Evolutionary conservation across 2,113 vertebrate species (phyloP).

Genomic region (Zosterops japonicus): DNA sequence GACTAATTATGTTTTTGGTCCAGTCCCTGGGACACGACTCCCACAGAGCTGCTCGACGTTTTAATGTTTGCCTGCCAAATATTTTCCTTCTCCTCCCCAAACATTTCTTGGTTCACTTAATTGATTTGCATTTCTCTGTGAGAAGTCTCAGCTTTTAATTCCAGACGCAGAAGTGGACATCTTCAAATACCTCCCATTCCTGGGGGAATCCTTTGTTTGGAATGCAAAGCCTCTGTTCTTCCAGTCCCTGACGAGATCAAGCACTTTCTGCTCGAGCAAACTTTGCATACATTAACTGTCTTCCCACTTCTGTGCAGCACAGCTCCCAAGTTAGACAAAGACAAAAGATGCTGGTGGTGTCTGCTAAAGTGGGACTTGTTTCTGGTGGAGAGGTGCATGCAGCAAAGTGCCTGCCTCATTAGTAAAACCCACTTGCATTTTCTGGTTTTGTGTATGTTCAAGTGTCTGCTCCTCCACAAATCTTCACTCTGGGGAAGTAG

Average conservation of each 20-base stretch:
- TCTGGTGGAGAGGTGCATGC: neutral
- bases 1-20: neutral
- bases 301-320: neutral
- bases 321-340: conserved; percentile 17
- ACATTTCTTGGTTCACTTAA: neutral
- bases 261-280: neutral
- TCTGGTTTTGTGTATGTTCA: neutral
- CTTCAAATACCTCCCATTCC: conserved; percentile 15
- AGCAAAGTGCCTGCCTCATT: neutral
- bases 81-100: conserved; percentile 14
- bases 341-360: conserved; percentile 14
- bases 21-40: neutral
- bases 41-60: neutral
- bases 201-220: conserved; percentile 23
- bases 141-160: conserved; percentile 45
- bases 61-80: conserved; percentile 10
- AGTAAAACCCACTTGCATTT: neutral
- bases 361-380: conserved; percentile 15
- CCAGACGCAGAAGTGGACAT: conserved; percentile 9
- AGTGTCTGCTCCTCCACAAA: neutral
- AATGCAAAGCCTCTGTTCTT: conserved; percentile 31
- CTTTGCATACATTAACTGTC: conserved; percentile 1
- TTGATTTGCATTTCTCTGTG: conserved; percentile 50
- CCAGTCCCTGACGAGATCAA: neutral
- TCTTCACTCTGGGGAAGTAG: neutral